Percentiles rank a stretch among this genome's conserved stretches.
Evolutionary conservation across 2,113 vertebrate species (phyloP).

Genomic region (Pterocles orientalis): DNA sequence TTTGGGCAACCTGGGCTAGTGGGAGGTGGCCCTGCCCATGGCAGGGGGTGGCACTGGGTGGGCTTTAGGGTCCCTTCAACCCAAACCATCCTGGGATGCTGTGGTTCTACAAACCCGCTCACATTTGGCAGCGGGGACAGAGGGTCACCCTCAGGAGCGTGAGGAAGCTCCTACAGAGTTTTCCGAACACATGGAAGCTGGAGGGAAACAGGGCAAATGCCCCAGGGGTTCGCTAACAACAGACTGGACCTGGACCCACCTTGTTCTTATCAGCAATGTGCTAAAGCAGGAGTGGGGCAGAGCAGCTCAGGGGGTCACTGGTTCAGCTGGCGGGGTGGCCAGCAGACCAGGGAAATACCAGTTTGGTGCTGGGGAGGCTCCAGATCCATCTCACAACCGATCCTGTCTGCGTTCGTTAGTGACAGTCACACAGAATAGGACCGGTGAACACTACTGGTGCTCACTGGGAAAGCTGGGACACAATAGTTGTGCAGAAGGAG

Average conservation of each 20-base stretch:
- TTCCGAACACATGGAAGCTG: background rate
- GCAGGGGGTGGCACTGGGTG: no score
- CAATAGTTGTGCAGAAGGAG: rapidly evolving
- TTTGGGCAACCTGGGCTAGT: no score
- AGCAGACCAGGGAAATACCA: background rate
- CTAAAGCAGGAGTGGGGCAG: no score
- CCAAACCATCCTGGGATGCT: no score
- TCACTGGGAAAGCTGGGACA: rapidly evolving
- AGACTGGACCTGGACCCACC: no score
- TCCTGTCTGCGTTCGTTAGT: rapidly evolving
- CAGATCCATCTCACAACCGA: background rate
- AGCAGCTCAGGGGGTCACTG: no score
- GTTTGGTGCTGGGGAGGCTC: background rate
- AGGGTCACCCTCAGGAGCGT: background rate
- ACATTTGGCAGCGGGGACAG: background rate
- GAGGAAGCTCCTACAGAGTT: rapidly evolving
- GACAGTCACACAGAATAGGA: background rate
- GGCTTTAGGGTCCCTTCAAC: no score
- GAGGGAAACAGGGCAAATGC: background rate
- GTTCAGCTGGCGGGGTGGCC: no score
- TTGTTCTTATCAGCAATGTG: background rate
- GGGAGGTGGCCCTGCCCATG: no score
- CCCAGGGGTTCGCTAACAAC: no score
- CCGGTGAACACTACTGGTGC: rapidly evolving
- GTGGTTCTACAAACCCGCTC: no score